Evolutionary conservation across 2,113 vertebrate genomes (phyloP), one percentile per base, ranked within the genome.

Genomic region (Odocoileus hemionus): DNA sequence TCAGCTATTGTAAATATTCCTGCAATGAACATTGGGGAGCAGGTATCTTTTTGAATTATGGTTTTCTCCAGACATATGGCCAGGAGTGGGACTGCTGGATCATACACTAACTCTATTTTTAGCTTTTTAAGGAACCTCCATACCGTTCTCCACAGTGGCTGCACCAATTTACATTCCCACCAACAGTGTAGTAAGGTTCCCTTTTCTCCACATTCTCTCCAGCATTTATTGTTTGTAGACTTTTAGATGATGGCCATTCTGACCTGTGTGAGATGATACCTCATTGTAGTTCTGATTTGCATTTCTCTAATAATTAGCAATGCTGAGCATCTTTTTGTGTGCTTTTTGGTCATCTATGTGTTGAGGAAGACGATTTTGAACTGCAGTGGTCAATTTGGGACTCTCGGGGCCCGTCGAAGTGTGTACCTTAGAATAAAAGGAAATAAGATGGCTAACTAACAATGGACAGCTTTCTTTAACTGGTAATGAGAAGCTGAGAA

Each of bases 301-400:
- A 47, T 47, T 30, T 79, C 26, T 79, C 43, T 79, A 79, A 47
- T 30, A 47, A 79, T 79, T 30, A 47, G 43, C 0, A 0, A 30
- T 30, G 26, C 43, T 5, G 1, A 52, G 30, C 78, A 80, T 52
- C 78, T 52, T 80, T 52, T 52, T 50, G 47, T 13, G 78, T 80
- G 47, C 28, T 52, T 80, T 80, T 80, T 33, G 45, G 30, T 50
- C 47, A 80, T 52, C 78, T 80, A 3, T 80, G 17, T n/a, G 78
- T 95, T 25, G 25, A 97, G n/a, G n/a, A 92, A 85, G 36, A 70
- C 33, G 87, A 67, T 80, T 96, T 85, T 85, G 60, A 88, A 93
- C n/a, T 50, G 33, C 30, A 36, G 45, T 79, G 45, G 14, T 82
- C 23, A 39, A 67, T 79, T 43, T 92, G 78, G 50, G 39, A 92